phyloP scores from a whole-genome alignment of 2,113 vertebrate species.

The Barbus barbus region DNA sequence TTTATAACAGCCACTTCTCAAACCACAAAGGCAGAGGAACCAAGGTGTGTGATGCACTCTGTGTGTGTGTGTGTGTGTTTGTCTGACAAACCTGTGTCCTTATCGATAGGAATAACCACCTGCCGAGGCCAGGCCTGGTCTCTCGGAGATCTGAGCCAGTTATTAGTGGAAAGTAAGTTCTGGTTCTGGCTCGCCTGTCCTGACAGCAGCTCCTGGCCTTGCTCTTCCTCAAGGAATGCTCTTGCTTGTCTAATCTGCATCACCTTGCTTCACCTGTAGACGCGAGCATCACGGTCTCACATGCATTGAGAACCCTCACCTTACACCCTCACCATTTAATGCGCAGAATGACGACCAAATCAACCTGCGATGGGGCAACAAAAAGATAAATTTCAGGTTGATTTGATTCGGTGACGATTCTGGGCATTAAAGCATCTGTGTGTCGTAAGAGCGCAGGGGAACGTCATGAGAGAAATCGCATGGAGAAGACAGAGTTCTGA shows the following conservation, averaged over 20 bases:
- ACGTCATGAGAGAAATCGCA: conserved; percentile 20
- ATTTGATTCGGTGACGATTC: conserved; percentile 35
- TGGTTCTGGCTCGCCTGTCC: conserved; percentile 28
- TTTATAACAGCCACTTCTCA: neutral
- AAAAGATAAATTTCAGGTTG: neutral
- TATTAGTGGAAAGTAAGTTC: conserved; percentile 65
- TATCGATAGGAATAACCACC: conserved; percentile 63
- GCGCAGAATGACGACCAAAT: conserved; percentile 49
- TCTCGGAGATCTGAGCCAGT: conserved; percentile 63
- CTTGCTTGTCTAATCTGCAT: conserved; percentile 50
- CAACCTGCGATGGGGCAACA: neutral
- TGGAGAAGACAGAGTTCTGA: conserved; percentile 25
- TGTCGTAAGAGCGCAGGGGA: neutral
- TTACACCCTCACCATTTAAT: conserved; percentile 45
- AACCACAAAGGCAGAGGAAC: conserved; percentile 33
- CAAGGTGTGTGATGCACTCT: neutral
- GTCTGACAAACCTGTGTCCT: conserved; percentile 56
- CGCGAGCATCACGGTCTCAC: conserved; percentile 44
- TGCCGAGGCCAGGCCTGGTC: conserved; percentile 61
- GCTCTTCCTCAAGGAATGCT: conserved; percentile 47
- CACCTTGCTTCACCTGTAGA: conserved; percentile 53
- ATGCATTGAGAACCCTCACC: conserved; percentile 32
- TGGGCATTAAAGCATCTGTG: conserved; percentile 50
- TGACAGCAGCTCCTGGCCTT: conserved; percentile 35
- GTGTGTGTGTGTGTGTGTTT: conserved; percentile 36